Percentiles rank a stretch among this genome's conserved stretches.
Evolutionary conservation across 2,113 vertebrate genomes (phyloP).

Genomic region (Phalacrocorax aristotelis): DNA sequence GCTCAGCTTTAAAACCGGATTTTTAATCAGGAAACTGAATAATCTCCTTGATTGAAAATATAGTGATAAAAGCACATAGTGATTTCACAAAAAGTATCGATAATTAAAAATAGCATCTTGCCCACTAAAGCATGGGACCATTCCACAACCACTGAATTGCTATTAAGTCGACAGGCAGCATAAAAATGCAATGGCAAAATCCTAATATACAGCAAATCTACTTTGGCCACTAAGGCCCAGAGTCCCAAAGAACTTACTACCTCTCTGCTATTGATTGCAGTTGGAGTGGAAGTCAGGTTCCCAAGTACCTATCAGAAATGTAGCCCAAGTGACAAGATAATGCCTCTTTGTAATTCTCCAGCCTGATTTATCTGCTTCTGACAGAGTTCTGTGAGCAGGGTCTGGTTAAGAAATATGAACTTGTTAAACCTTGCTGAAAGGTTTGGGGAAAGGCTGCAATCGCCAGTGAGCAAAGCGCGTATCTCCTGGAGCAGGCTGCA

Average conservation of each 20-base stretch:
- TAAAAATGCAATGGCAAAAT: neutral
- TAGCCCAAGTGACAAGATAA: slow-evolving; percentile 33
- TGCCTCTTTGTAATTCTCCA: slow-evolving; percentile 16
- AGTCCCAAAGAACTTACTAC: neutral
- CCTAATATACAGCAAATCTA: neutral
- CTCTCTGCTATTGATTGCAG: neutral
- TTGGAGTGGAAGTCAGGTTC: neutral
- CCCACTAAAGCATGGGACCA: neutral
- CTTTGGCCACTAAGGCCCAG: neutral
- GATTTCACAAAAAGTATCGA: neutral
- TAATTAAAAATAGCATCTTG: neutral
- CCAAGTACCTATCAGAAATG: neutral
- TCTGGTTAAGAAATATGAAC: slow-evolving; percentile 63
- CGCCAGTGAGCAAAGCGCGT: slow-evolving; percentile 6
- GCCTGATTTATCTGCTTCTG: slow-evolving; percentile 48
- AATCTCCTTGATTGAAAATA: neutral
- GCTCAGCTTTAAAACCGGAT: neutral
- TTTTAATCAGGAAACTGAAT: neutral
- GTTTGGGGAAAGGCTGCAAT: slow-evolving; percentile 49
- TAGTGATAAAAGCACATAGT: fast-evolving
- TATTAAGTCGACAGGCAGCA: neutral
- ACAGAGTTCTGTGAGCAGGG: neutral
- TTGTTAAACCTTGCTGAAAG: slow-evolving; percentile 67
- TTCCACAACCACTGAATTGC: neutral
- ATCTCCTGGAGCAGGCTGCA: slow-evolving; percentile 36